Conservation (phyloP, 2,888 invertebrate genomes). For the Drosophila niveifrons region DNA sequence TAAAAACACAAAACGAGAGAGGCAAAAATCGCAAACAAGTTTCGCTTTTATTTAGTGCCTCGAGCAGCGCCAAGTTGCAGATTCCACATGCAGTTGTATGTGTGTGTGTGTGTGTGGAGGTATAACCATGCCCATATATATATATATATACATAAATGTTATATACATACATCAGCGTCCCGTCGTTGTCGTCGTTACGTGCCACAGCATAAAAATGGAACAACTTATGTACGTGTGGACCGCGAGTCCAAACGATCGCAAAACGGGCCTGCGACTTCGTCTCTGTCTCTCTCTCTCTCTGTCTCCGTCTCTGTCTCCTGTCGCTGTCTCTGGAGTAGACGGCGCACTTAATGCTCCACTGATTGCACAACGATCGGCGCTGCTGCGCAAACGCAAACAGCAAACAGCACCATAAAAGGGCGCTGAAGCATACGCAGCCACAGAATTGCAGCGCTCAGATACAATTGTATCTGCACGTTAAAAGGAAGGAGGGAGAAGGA, state of each 20-base stretch:
- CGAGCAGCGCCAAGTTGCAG: slow-evolving; percentile 76
- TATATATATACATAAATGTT: slow-evolving; percentile 43
- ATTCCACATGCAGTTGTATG: slow-evolving; percentile 55
- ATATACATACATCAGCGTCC: slow-evolving; percentile 23
- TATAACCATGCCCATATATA: slow-evolving; percentile 35
- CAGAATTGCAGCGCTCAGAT: slow-evolving; percentile 48
- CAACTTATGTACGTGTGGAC: slow-evolving; percentile 56
- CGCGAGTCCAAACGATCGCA: slow-evolving; percentile 15
- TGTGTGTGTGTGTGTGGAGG: slow-evolving; percentile 26
- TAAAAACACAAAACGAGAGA: slow-evolving; percentile 31
- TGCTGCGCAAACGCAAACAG: slow-evolving; percentile 59
- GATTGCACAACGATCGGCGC: slow-evolving; percentile 83
- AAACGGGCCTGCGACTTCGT: slow-evolving; percentile 17
- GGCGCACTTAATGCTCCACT: slow-evolving; percentile 82
- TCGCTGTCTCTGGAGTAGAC: slow-evolving; percentile 1
- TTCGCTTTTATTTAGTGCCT: slow-evolving; percentile 80
- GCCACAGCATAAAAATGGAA: slow-evolving; percentile 80
- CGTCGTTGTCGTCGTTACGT: slow-evolving; percentile 71
- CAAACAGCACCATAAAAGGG: slow-evolving; percentile 58
- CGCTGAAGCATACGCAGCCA: slow-evolving; percentile 47
- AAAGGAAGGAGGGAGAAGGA: slow-evolving; percentile 7
- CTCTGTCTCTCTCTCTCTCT: slow-evolving; percentile 4
- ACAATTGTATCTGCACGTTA: slow-evolving; percentile 72
- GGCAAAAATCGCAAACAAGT: slow-evolving; percentile 67
- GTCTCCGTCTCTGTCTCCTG: slow-evolving; percentile 6